phyloP scores from a whole-genome alignment of 2,797 vertebrate species.

The Sternarchorhynchus goeldii region DNA sequence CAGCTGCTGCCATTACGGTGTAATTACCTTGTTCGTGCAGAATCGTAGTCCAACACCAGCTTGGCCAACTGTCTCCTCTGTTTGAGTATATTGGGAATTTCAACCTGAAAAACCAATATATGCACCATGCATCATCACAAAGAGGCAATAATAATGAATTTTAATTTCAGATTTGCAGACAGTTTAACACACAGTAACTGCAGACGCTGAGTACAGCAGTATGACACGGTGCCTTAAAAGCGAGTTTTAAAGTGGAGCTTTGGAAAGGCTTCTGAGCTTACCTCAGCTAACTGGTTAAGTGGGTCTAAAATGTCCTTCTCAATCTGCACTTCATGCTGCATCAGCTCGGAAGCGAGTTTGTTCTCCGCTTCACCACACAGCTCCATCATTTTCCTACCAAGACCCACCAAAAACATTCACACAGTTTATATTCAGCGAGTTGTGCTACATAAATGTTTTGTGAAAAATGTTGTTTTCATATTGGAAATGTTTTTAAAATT shows the following conservation, averaged over 20 bases:
- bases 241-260: background rate
- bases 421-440: background rate
- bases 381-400: slow-evolving; percentile 91
- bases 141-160: background rate
- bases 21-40: slow-evolving; percentile 88
- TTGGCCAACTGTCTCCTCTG: slow-evolving; percentile 96
- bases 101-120: slow-evolving; percentile 74
- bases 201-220: background rate
- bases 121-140: background rate
- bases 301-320: slow-evolving; percentile 94
- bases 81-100: slow-evolving; percentile 98
- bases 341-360: slow-evolving; percentile 89
- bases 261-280: slow-evolving; percentile 55
- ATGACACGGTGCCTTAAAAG: background rate
- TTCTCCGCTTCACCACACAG: slow-evolving; percentile 94
- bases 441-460: too few relatives aligned
- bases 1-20: background rate
- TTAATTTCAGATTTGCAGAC: background rate
- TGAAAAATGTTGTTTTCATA: too few relatives aligned
- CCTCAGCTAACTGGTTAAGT: slow-evolving; percentile 90
- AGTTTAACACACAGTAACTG: background rate
- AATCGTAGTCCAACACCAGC: slow-evolving; percentile 96
- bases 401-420: slow-evolving; percentile 33
- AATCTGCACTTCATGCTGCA: slow-evolving; percentile 90
- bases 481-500: too few relatives aligned